These are phyloP conservation scores for Peromyscus nudipes DNA, from an alignment of 2,797 vertebrate genomes.

Conservation along the genomic window DNA sequence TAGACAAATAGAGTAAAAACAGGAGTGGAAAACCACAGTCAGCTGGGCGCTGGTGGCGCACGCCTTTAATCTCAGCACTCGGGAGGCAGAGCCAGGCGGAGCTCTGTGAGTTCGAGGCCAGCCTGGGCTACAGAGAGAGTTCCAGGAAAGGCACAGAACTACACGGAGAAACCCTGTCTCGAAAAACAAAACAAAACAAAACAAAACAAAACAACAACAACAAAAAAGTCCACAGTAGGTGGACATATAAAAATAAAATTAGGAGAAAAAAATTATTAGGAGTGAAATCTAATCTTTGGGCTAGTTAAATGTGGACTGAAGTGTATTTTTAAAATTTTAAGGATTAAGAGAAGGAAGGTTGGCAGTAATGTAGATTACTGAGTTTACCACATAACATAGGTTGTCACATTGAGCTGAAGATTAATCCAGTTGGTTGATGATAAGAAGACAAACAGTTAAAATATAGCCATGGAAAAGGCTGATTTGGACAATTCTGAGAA, in stretches of 20 bases:
- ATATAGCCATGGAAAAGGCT: not conserved
- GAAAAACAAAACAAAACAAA: too few species aligned
- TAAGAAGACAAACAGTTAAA: conserved; percentile 50
- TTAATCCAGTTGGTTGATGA: not conserved
- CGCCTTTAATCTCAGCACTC: too few species aligned
- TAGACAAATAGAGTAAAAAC: not conserved
- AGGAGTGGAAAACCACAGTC: not conserved
- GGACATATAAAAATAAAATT: not conserved
- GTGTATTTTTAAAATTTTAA: conserved; percentile 38
- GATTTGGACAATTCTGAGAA: conserved; percentile 16
- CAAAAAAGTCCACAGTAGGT: not conserved
- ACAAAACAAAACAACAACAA: too few species aligned
- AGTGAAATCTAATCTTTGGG: not conserved
- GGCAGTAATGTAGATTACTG: conserved; percentile 40
- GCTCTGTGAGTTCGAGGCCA: too few species aligned
- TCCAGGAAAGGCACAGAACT: too few species aligned
- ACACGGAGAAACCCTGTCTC: too few species aligned
- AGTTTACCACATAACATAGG: not conserved
- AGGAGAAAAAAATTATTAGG: not conserved
- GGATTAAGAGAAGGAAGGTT: conserved; percentile 13
- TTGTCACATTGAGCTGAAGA: conserved; percentile 21
- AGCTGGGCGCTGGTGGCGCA: too few species aligned
- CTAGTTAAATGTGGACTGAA: conserved; percentile 38
- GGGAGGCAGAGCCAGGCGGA: too few species aligned
- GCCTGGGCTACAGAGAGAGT: too few species aligned